These are phyloP conservation scores for Aplochiton taeniatus DNA, from an alignment of 2,797 vertebrate species.

Conservation along the genomic window DNA sequence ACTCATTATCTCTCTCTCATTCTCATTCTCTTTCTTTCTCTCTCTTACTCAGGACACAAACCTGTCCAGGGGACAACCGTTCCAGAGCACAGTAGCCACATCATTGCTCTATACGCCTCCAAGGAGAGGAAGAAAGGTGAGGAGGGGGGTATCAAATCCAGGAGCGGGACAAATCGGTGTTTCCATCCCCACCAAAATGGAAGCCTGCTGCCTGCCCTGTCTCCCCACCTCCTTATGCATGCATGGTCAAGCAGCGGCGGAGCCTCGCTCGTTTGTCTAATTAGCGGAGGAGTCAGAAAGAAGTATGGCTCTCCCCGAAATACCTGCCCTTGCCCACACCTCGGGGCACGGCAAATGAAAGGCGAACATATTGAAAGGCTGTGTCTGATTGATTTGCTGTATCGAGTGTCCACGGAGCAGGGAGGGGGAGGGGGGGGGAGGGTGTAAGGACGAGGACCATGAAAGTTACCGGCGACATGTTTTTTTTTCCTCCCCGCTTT, in stretches of 20 bases:
- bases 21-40: conserved; percentile 15
- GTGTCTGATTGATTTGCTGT: conserved; percentile 52
- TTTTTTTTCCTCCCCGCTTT: background rate
- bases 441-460: background rate
- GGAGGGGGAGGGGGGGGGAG: too few relatives aligned
- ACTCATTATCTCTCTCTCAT: background rate
- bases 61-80: too few relatives aligned
- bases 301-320: conserved; percentile 81
- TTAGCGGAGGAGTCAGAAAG: conserved; percentile 82
- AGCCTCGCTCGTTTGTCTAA: conserved; percentile 83
- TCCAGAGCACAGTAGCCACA: too few relatives aligned
- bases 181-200: too few relatives aligned
- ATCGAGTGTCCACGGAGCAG: conserved; percentile 49
- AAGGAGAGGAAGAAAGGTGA: too few relatives aligned
- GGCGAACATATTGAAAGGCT: conserved; percentile 57
- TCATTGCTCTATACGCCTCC: too few relatives aligned
- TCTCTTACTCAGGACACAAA: conserved; percentile 29
- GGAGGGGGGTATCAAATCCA: too few relatives aligned
- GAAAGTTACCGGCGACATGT: conserved; percentile 11
- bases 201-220: too few relatives aligned
- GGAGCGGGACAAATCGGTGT: too few relatives aligned
- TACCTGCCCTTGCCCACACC: conserved; percentile 75
- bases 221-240: conserved; percentile 72
- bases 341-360: conserved; percentile 57
- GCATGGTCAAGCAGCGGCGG: conserved; percentile 81